phyloP scores from a whole-genome alignment of 2,797 vertebrate species.

The Todus mexicanus region DNA sequence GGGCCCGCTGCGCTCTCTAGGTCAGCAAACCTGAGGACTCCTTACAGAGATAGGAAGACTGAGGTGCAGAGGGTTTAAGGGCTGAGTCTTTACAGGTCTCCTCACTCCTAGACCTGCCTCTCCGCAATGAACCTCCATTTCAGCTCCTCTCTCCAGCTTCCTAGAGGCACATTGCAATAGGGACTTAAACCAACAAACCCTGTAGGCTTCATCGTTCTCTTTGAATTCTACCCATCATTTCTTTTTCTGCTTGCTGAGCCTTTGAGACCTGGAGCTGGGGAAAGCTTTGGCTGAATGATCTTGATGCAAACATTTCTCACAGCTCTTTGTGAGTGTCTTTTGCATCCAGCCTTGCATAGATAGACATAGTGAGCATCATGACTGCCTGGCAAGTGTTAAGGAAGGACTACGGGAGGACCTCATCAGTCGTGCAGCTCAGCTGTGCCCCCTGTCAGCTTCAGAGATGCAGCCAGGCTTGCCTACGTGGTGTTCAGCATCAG shows the following conservation, averaged over 20 bases:
- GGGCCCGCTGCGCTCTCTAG: not conserved
- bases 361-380: accelerated
- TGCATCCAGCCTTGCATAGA: not conserved
- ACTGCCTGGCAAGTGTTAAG: not conserved
- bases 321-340: not conserved
- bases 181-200: not conserved
- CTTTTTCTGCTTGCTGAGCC: not conserved
- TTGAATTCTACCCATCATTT: not conserved
- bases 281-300: not conserved
- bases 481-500: not conserved
- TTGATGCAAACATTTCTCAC: not conserved
- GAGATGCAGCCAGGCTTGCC: not conserved
- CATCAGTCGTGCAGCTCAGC: not conserved
- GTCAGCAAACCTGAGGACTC: not conserved
- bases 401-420: not conserved
- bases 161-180: not conserved
- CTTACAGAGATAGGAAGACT: not conserved
- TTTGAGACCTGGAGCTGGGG: not conserved
- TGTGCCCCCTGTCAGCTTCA: not conserved
- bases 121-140: not conserved
- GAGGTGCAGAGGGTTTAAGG: not conserved
- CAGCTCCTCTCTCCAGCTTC: not conserved
- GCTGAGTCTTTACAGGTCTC: not conserved
- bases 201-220: not conserved
- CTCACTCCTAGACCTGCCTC: not conserved